Base-by-base conservation (phyloP, 2,113 vertebrate species). In the Gulo gulo region DNA sequence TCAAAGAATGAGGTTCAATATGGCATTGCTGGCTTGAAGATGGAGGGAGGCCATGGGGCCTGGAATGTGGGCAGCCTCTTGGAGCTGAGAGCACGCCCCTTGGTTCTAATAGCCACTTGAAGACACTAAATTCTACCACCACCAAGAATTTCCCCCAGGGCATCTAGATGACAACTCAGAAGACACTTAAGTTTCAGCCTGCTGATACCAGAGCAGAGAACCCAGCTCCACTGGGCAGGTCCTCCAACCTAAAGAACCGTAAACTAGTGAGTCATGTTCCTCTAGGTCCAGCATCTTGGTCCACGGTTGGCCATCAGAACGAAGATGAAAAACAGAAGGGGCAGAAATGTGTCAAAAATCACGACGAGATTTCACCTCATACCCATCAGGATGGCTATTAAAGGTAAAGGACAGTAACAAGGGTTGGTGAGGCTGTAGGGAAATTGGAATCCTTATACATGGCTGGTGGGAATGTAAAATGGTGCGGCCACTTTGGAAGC, bases 301-400 rank as follows among this genome's bases (percentile, higher is more conserved):
- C 31, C 61, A 34, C 23, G 39, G 9, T 29, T 55, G 14, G 21
- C 9, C 24, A 47, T 52, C 15, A 57, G 79, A 63, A 92, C 63
- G 82, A 92, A 96, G 61, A 89, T 39, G 23, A 50, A 67, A 93
- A 39, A 71, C 7, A 61, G 59, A 95, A 93, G 26, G 57, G 20
- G 59, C 18, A 20, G 65, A 78, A 92, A 79, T 42, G 10, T 21
- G 61, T 83, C 34, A 67, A 78, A 78, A 87, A 36, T 57, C 47
- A 52, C 39, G 59, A 16, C 0, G 59, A 87, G 50, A 20, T 45
- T n/a, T 47, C 52, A 67, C 26, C 59, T 78, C 76, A 88, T 10
- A 21, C 15, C 16, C 69, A 45, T 45, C 6, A 16, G 34, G 26
- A 83, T 36, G 86, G 12, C 47, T 93, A 52, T 61, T 61, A 9